phyloP scores from a whole-genome alignment of 2,797 vertebrate species.

The Acrossocheilus wenchowensis region DNA sequence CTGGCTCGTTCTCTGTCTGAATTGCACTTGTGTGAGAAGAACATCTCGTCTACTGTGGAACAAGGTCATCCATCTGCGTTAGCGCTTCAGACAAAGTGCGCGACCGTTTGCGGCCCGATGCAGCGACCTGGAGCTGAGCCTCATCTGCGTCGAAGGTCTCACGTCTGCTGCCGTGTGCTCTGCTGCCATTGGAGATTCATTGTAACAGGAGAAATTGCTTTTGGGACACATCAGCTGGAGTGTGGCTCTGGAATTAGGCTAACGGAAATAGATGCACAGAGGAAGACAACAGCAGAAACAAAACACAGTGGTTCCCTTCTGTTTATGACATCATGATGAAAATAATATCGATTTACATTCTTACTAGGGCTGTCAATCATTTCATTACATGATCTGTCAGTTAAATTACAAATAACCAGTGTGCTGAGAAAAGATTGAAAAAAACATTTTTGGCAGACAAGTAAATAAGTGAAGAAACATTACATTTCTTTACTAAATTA shows the following conservation, averaged over 20 bases:
- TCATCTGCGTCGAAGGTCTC: slow-evolving; percentile 52
- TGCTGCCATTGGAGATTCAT: slow-evolving; percentile 54
- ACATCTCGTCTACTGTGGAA: slow-evolving; percentile 18
- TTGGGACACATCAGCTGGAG: slow-evolving; percentile 55
- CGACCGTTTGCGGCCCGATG: not conserved
- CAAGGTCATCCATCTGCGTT: slow-evolving; percentile 44
- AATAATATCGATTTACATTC: not conserved
- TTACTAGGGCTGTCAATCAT: not conserved
- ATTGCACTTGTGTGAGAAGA: not conserved
- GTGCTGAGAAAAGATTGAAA: not conserved
- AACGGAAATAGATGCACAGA: slow-evolving; percentile 34
- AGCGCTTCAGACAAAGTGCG: slow-evolving; percentile 19
- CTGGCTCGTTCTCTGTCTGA: not conserved
- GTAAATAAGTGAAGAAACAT: not conserved
- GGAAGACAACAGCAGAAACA: not conserved
- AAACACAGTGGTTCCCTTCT: not conserved
- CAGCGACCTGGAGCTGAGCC: slow-evolving; percentile 48
- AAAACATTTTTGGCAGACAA: too few relatives aligned
- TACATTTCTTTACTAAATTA: not conserved
- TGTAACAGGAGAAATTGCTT: slow-evolving; percentile 59
- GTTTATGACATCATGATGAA: not conserved
- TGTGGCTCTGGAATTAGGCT: slow-evolving; percentile 16
- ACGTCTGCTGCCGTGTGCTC: slow-evolving; percentile 51
- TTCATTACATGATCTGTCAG: not conserved
- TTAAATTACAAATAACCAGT: not conserved